Conservation (phyloP, 2,113 vertebrate genomes). For the Ciconia maguari region DNA sequence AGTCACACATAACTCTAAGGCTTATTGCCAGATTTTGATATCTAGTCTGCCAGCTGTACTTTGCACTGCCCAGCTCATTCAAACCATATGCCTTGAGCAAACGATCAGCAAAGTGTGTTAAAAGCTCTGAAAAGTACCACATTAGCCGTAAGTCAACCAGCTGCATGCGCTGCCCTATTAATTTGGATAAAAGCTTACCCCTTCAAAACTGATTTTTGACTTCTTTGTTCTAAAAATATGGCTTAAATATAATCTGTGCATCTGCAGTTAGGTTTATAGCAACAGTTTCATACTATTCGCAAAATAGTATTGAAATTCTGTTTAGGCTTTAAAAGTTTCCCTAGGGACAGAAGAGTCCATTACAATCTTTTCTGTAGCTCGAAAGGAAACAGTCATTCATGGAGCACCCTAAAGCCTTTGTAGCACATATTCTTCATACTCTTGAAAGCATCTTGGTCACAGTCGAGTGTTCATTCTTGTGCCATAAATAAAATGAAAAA, state of each 20-base stretch:
- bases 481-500: background rate
- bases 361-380: background rate
- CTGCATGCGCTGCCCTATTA: conserved; percentile 14
- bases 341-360: background rate
- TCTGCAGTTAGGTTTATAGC: background rate
- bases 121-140: conserved; percentile 31
- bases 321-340: background rate
- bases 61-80: conserved; percentile 49
- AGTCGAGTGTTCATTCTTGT: background rate
- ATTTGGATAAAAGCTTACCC: conserved; percentile 11
- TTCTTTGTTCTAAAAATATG: background rate
- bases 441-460: background rate
- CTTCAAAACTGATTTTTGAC: background rate
- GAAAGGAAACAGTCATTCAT: background rate
- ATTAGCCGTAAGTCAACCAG: conserved; percentile 48
- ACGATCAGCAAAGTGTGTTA: conserved; percentile 55
- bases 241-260: background rate
- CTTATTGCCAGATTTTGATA: conserved; percentile 38
- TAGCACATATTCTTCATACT: background rate
- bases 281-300: background rate
- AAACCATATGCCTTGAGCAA: conserved; percentile 63
- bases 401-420: background rate
- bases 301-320: background rate
- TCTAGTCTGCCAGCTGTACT: conserved; percentile 53
- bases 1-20: background rate